Evolutionary conservation across 2,113 vertebrate genomes (phyloP).

Genomic region (Pogonocichla stellata): DNA sequence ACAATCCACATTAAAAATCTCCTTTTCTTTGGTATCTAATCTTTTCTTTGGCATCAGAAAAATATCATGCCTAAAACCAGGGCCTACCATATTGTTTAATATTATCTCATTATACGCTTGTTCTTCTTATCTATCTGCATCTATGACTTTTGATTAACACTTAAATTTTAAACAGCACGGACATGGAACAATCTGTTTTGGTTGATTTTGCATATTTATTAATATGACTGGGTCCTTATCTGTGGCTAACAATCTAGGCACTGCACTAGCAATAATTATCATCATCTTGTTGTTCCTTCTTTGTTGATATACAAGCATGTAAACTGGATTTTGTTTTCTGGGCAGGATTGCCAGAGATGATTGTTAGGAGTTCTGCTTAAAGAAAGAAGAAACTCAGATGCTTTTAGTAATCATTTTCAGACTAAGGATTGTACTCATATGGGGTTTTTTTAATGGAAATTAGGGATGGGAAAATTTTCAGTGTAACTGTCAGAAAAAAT

Average conservation of each 20-base stretch:
- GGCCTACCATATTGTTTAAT: conserved; percentile 52
- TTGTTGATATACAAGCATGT: conserved; percentile 49
- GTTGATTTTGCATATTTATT: conserved; percentile 53
- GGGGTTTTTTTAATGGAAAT: not conserved
- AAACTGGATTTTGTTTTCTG: conserved; percentile 44
- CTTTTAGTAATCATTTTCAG: not conserved
- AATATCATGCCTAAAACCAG: conserved; percentile 31
- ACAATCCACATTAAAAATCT: conserved; percentile 58
- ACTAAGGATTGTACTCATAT: not conserved
- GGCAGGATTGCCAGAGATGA: not conserved
- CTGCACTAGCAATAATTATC: not conserved
- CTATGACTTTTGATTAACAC: conserved; percentile 45
- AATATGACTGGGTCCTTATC: conserved; percentile 6
- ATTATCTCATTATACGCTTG: conserved; percentile 61
- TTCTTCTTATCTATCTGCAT: conserved; percentile 51
- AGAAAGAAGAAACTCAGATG: not conserved
- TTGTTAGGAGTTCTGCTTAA: not conserved
- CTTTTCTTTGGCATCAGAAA: conserved; percentile 51
- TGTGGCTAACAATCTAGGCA: conserved; percentile 16
- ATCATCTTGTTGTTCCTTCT: conserved; percentile 43
- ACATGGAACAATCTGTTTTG: not conserved
- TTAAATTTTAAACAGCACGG: not conserved
- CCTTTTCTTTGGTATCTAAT: conserved; percentile 56
- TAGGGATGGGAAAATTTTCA: not conserved
- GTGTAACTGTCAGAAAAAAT: not conserved